These are phyloP conservation scores for Alitta virens DNA, from an alignment of 2,888 invertebrate species.

Conservation along the genomic window DNA sequence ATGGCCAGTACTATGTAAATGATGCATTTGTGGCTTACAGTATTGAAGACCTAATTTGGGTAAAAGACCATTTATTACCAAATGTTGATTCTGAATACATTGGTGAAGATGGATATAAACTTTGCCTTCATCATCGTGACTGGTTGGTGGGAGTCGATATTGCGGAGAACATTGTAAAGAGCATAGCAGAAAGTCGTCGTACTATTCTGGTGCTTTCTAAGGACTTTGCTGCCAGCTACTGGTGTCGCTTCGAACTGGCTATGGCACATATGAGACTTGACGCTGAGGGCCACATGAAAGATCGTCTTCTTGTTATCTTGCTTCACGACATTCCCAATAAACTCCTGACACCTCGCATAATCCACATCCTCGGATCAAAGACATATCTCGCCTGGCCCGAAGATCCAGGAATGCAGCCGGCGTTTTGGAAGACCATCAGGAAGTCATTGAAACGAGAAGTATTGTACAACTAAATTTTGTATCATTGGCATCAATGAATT, in stretches of 20 bases:
- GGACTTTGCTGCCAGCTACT: constrained; percentile 67
- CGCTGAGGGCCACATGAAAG: not conserved
- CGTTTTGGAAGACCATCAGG: not conserved
- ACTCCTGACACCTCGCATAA: not conserved
- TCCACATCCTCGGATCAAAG: not conserved
- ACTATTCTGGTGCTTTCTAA: constrained; percentile 68
- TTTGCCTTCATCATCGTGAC: constrained; percentile 72
- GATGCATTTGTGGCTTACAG: constrained; percentile 73
- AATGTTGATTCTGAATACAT: constrained; percentile 60
- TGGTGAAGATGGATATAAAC: constrained; percentile 56
- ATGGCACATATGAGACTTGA: not conserved
- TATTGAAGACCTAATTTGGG: constrained; percentile 67
- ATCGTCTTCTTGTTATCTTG: not conserved
- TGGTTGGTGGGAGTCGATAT: constrained; percentile 72
- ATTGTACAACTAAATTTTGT: too few species aligned
- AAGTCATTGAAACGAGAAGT: too few species aligned
- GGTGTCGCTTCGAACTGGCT: constrained; percentile 75
- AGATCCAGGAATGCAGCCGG: not conserved
- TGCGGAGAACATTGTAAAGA: constrained; percentile 69
- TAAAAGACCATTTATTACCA: constrained; percentile 65
- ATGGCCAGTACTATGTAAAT: constrained; percentile 56
- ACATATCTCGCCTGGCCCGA: not conserved
- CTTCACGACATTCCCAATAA: not conserved
- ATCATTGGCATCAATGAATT: too few species aligned
- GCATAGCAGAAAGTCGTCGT: constrained; percentile 68